A percentile compares a stretch with the other conserved stretches of the same genome.
These are phyloP conservation scores for Lepilemur ruficaudatus DNA, from an alignment of 2,797 vertebrate genomes.

Conservation along the genomic window DNA sequence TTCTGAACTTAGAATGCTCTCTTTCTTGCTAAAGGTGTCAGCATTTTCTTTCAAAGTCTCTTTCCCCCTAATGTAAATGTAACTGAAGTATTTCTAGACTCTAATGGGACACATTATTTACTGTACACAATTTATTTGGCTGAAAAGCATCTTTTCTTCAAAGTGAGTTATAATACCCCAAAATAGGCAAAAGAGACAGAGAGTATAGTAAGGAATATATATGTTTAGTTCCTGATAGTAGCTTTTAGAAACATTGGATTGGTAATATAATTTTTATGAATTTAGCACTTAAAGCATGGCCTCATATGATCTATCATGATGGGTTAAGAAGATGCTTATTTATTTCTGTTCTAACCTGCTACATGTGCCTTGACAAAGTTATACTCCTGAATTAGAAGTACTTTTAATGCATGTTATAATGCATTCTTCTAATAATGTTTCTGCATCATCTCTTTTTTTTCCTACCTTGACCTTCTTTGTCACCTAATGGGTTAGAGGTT, in stretches of 20 bases:
- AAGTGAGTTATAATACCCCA: neutral
- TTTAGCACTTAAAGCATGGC: neutral
- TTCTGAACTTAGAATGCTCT: neutral
- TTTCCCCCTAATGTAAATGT: neutral
- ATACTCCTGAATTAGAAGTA: neutral
- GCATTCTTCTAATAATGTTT: neutral
- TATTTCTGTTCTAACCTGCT: neutral
- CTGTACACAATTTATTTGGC: neutral
- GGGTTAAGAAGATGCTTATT: neutral
- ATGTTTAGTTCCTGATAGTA: neutral
- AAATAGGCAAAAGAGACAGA: neutral
- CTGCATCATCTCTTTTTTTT: neutral
- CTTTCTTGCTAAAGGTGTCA: neutral
- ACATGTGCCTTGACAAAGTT: neutral
- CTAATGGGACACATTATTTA: neutral
- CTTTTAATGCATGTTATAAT: too few species aligned
- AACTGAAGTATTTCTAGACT: neutral
- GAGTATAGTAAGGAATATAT: neutral
- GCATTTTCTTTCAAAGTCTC: neutral
- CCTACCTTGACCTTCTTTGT: neutral
- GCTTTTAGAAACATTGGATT: neutral
- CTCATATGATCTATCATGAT: neutral
- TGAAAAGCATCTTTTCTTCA: neutral
- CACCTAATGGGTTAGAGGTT: neutral
- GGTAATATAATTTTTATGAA: neutral